These are phyloP conservation scores for Hippolais icterina DNA, from an alignment of 2,113 vertebrate genomes.

Conservation along the genomic window DNA sequence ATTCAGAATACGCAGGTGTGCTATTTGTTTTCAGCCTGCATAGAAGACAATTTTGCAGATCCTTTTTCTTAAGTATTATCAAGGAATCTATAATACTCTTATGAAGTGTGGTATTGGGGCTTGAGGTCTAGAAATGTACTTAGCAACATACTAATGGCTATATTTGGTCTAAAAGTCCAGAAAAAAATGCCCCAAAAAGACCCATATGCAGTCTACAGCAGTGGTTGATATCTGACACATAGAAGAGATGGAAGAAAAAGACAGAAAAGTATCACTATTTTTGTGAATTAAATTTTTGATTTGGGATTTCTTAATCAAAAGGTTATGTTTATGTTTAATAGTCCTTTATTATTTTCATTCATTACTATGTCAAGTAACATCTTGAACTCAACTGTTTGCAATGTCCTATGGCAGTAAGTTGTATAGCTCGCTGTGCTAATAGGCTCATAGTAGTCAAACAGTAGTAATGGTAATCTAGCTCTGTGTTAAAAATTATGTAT, in stretches of 20 bases:
- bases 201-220: not conserved
- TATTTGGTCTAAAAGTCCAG: not conserved
- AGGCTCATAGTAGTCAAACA: not conserved
- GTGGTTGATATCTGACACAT: not conserved
- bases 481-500: not conserved
- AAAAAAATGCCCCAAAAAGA: not conserved
- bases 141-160: not conserved
- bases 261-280: not conserved
- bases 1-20: not conserved
- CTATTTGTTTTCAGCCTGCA: not conserved
- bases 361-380: not conserved
- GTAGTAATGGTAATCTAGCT: not conserved
- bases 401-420: not conserved
- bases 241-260: not conserved
- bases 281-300: not conserved
- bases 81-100: not conserved
- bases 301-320: slow-evolving; percentile 3
- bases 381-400: not conserved
- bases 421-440: not conserved
- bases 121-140: not conserved
- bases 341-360: not conserved
- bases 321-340: not conserved
- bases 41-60: not conserved
- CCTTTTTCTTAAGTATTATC: not conserved
- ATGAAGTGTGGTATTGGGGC: not conserved